phyloP scores from a whole-genome alignment of 1,140 invertebrate species.

The Zaprionus gabonicus region DNA sequence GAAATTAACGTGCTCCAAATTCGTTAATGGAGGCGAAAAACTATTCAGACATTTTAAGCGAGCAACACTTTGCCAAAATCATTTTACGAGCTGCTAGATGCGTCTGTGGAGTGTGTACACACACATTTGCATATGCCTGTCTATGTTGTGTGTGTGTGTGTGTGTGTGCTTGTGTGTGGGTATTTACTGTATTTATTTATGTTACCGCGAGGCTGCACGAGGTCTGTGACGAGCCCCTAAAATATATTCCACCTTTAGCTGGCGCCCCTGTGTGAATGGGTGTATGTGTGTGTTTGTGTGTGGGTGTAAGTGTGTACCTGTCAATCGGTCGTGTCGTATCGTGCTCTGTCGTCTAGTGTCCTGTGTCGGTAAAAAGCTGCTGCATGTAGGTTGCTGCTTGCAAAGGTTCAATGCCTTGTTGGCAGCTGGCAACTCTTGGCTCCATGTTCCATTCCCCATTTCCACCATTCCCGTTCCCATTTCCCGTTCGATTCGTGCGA shows the following conservation, averaged over 20 bases:
- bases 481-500: background rate
- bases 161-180: background rate
- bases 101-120: background rate
- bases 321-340: background rate
- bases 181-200: background rate
- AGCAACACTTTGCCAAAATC: background rate
- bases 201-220: background rate
- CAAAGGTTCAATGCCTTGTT: background rate
- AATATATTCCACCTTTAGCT: conserved; percentile 41
- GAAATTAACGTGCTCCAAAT: background rate
- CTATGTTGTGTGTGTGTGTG: too few species aligned
- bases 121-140: background rate
- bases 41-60: background rate
- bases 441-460: background rate
- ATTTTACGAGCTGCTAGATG: background rate
- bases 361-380: background rate
- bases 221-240: conserved; percentile 63
- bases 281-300: background rate
- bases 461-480: background rate
- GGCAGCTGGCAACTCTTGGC: conserved; percentile 2
- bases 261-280: background rate
- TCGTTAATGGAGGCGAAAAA: background rate
- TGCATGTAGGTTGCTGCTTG: background rate
- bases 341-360: background rate
- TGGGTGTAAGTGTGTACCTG: background rate